These are phyloP conservation scores for Noctua janthina DNA, from an alignment of 2,888 invertebrate species.

Conservation along the genomic window DNA sequence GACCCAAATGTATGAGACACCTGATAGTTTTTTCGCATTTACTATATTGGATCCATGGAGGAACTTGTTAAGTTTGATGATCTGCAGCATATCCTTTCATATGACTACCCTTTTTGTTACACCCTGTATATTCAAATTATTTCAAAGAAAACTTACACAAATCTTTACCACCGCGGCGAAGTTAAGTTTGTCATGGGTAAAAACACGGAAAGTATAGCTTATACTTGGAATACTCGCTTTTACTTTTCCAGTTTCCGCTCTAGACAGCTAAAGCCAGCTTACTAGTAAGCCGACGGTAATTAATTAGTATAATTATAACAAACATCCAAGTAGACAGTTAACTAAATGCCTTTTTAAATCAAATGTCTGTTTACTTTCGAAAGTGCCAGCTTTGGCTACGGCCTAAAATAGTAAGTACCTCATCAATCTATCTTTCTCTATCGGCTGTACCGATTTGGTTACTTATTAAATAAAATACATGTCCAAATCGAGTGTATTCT, in stretches of 20 bases:
- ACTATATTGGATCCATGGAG: too few relatives aligned
- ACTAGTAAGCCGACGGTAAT: conserved; percentile 11
- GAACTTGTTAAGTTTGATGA: too few relatives aligned
- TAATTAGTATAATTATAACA: conserved; percentile 22
- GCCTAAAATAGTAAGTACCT: conserved; percentile 20
- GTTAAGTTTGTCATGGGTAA: conserved; percentile 24
- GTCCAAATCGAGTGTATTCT: background rate
- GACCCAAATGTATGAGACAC: too few relatives aligned
- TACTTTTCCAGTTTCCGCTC: conserved; percentile 36
- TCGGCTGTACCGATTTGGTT: background rate
- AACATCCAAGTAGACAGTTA: background rate
- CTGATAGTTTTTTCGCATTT: too few relatives aligned
- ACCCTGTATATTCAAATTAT: conserved; percentile 1
- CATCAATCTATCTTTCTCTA: background rate
- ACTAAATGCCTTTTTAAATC: conserved; percentile 6
- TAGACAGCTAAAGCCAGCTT: conserved; percentile 10
- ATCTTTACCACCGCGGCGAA: background rate
- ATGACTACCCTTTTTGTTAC: too few relatives aligned
- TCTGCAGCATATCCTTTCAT: too few relatives aligned
- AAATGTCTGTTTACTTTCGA: conserved; percentile 13
- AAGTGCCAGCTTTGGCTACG: conserved; percentile 14
- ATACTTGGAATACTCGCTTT: conserved; percentile 29
- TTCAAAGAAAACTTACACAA: conserved; percentile 23
- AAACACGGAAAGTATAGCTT: conserved; percentile 25
- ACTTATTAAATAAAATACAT: background rate